Evolutionary conservation across 2,888 invertebrate genomes (phyloP).

Genomic region (Cotesia congregata): DNA sequence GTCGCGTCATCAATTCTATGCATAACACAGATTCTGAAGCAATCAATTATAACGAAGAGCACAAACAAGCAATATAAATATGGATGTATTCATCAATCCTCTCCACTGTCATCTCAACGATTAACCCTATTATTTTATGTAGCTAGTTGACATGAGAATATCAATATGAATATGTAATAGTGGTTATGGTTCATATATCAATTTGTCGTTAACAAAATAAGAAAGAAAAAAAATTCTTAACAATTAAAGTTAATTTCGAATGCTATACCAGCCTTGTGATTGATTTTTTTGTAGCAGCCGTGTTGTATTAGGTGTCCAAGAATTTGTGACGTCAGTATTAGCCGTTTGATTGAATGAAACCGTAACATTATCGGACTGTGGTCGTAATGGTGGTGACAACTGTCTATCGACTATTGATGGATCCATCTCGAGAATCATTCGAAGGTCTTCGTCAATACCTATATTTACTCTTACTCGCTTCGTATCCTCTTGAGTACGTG

Average conservation of each 20-base stretch:
- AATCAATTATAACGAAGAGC: slow-evolving; percentile 10
- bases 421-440: slow-evolving; percentile 76
- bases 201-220: slow-evolving; percentile 17
- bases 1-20: neutral
- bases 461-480: slow-evolving; percentile 71
- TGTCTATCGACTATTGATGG: slow-evolving; percentile 74
- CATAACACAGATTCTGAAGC: slow-evolving; percentile 2
- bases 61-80: neutral
- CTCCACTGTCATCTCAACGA: neutral
- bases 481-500: slow-evolving; percentile 36
- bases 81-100: slow-evolving; percentile 11
- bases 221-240: slow-evolving; percentile 28
- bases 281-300: slow-evolving; percentile 46
- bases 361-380: slow-evolving; percentile 31
- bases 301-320: neutral
- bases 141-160: neutral
- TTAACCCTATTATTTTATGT: slow-evolving; percentile 19
- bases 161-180: neutral
- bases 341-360: slow-evolving; percentile 1
- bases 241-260: slow-evolving; percentile 46
- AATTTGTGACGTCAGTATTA: neutral
- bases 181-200: neutral
- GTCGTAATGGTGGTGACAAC: slow-evolving; percentile 46
- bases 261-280: slow-evolving; percentile 68
- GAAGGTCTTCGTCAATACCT: slow-evolving; percentile 75